Base-by-base conservation (phyloP, 2,113 vertebrate genomes). In the Rhegmatorhina hoffmannsi region DNA sequence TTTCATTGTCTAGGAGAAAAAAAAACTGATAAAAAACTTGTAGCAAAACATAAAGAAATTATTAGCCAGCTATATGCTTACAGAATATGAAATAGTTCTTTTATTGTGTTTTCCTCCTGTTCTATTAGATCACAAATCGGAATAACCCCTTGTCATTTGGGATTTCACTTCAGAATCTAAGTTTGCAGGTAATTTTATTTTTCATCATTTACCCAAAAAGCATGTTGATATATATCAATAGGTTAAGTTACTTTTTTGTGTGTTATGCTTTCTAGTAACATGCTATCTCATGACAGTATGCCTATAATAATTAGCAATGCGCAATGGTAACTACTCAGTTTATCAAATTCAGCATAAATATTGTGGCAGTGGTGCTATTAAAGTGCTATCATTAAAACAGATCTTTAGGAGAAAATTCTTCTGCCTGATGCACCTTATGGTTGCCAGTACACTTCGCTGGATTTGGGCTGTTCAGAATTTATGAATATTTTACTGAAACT, bases 111-210 rank as follows among this genome's bases (percentile, higher is more conserved):
- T 78, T 26, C 9, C 2, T 9, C n/a, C 5, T 78, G 2, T 87
- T 92, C 33, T 81, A 44, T 76, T 97, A 99, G 99, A 97, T 99
- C 91, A 99, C 99, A 73, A 99, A 99, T 97, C 97, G 97, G 84
- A 98, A 97, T 69, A 98, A 97, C 33, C 99, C 99, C 10, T 96
- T 99, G 76, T 99, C 99, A 33, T 99, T 99, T 97, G 99, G 99
- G 70, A 98, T 99, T 88, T 99, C 99, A 16, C 98, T 99, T 93
- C 98, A 99, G 94, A 99, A 99, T 97, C 98, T 99, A 96, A 99
- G 99, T 96, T 98, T 99, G 92, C 99, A 99, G 99, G 99, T 99
- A 98, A 95, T 84, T 76, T 60, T 68, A 14, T 88, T 95, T 89
- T 83, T 88, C 4, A 28, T 33, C 4, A 47, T 46, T 38, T 38